phyloP scores from a whole-genome alignment of 2,888 invertebrate species.

The Synergus itoensis region DNA sequence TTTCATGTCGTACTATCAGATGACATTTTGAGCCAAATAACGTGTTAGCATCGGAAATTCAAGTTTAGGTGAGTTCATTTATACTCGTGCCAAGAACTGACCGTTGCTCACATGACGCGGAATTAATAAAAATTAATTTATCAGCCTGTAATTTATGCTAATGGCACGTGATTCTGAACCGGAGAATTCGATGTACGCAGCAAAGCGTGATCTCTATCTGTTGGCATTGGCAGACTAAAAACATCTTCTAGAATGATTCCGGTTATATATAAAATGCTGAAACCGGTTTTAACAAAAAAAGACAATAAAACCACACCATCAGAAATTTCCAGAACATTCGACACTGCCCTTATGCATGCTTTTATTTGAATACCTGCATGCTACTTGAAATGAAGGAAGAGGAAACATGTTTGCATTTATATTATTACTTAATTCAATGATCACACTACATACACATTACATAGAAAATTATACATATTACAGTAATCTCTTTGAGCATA shows the following conservation, averaged over 20 bases:
- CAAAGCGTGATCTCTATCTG: conserved; percentile 27
- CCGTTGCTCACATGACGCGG: background rate
- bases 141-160: conserved; percentile 29
- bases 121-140: conserved; percentile 36
- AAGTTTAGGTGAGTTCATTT: conserved; percentile 22
- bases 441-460: background rate
- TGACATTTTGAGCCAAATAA: background rate
- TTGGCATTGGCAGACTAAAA: conserved; percentile 35
- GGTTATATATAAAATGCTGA: background rate
- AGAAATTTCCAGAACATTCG: conserved; percentile 19
- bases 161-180: conserved; percentile 26
- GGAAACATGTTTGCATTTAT: background rate
- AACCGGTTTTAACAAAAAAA: conserved; percentile 33
- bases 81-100: conserved; percentile 13
- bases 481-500: too few species aligned
- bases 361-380: background rate
- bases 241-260: conserved; percentile 35
- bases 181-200: conserved; percentile 25
- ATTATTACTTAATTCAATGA: background rate
- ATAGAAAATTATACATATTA: too few species aligned
- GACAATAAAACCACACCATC: conserved; percentile 3
- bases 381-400: background rate
- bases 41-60: background rate
- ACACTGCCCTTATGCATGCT: background rate
- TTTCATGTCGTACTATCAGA: background rate